Conservation (phyloP, 2,797 vertebrate species). For the Spheniscus humboldti region DNA sequence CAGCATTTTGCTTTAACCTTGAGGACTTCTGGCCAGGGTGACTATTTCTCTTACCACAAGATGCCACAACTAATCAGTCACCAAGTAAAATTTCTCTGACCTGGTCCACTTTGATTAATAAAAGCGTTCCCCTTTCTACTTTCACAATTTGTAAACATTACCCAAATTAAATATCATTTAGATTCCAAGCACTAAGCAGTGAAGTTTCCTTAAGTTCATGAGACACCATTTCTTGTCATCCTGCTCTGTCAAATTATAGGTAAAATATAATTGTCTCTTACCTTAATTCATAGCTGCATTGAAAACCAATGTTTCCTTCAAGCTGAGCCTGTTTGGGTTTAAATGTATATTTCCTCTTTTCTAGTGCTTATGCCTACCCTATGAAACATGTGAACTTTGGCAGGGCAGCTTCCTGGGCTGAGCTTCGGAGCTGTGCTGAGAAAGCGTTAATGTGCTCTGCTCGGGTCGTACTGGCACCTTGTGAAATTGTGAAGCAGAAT, state of each 20-base stretch:
- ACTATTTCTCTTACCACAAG: background rate
- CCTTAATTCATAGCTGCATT: conserved; percentile 28
- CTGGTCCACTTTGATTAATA: background rate
- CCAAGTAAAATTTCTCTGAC: background rate
- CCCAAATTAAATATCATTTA: background rate
- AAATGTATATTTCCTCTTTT: conserved; percentile 49
- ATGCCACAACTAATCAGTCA: background rate
- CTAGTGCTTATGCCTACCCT: background rate
- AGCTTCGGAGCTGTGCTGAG: background rate
- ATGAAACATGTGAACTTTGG: background rate
- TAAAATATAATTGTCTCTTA: conserved; percentile 27
- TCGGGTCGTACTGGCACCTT: background rate
- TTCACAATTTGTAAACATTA: background rate
- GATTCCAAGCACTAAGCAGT: background rate
- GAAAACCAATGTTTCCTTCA: background rate
- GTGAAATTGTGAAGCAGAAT: background rate
- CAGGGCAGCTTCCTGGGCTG: conserved; percentile 51
- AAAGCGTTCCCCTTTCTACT: background rate
- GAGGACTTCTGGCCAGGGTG: background rate
- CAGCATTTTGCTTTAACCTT: background rate
- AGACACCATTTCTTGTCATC: background rate
- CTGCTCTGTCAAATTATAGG: background rate
- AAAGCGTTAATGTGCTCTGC: background rate
- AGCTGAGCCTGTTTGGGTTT: background rate
- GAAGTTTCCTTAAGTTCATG: background rate